Evolutionary conservation across 2,888 invertebrate genomes (phyloP).

Genomic region (Leptarthrus brevirostris): DNA sequence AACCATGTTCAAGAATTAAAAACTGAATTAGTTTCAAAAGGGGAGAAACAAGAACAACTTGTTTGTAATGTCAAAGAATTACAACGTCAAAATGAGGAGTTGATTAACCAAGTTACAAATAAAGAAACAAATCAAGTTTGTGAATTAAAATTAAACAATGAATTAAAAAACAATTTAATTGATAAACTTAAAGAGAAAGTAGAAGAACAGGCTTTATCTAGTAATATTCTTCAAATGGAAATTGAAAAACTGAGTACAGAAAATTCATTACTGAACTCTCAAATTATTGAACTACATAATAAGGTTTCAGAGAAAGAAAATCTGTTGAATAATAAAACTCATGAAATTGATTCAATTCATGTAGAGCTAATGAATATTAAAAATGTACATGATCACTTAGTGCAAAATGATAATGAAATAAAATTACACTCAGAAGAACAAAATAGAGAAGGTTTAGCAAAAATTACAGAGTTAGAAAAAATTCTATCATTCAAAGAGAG

Average conservation of each 20-base stretch:
- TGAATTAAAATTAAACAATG: too few species aligned
- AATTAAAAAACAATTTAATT: too few species aligned
- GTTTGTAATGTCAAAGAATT: conserved; percentile 62
- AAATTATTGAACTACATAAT: too few species aligned
- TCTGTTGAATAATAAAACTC: background rate
- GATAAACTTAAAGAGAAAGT: too few species aligned
- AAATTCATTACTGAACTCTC: background rate
- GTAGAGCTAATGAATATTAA: background rate
- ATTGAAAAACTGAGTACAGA: background rate
- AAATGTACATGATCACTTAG: background rate
- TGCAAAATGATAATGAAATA: background rate
- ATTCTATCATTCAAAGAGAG: background rate
- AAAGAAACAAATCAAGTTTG: background rate
- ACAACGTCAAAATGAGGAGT: conserved; percentile 36
- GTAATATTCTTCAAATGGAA: too few species aligned
- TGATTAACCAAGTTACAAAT: background rate
- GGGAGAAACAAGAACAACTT: conserved; percentile 64
- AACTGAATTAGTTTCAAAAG: conserved; percentile 60
- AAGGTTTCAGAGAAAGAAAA: background rate
- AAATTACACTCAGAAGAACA: background rate
- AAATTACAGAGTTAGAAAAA: conserved; percentile 53
- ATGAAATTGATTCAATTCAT: background rate
- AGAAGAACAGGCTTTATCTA: background rate
- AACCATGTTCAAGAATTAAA: conserved; percentile 61
- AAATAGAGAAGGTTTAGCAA: conserved; percentile 26